These are phyloP conservation scores for Siniperca undulata DNA, from an alignment of 2,797 vertebrate genomes.

Conservation along the genomic window DNA sequence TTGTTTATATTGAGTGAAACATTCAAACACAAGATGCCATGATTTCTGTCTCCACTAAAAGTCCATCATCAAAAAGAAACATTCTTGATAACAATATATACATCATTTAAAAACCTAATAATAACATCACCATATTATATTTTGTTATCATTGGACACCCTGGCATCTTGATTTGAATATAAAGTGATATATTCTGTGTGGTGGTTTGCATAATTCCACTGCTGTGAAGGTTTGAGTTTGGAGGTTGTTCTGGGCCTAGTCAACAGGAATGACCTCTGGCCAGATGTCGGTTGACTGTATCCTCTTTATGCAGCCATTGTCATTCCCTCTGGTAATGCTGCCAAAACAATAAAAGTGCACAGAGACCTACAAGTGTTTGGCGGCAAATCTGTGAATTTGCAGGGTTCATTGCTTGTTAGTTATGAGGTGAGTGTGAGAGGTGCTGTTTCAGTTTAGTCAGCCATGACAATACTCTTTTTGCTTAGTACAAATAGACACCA, in stretches of 20 bases:
- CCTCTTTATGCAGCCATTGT: constrained; percentile 33
- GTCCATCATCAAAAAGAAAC: not conserved
- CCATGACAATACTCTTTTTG: constrained; percentile 32
- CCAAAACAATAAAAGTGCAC: constrained; percentile 55
- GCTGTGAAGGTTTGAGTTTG: constrained; percentile 53
- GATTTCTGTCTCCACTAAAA: not conserved
- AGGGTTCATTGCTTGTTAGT: constrained; percentile 67
- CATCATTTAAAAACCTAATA: not conserved
- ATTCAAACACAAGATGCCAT: not conserved
- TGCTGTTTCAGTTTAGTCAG: constrained; percentile 52
- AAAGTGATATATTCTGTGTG: not conserved
- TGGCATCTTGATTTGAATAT: not conserved
- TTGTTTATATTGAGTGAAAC: not conserved
- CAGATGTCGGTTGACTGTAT: constrained; percentile 62
- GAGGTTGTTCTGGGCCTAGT: constrained; percentile 38
- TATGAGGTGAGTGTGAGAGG: constrained; percentile 49
- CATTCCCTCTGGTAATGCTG: constrained; percentile 53
- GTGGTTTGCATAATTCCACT: constrained; percentile 41
- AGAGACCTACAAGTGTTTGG: constrained; percentile 41
- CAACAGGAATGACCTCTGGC: constrained; percentile 51
- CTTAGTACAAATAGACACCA: constrained; percentile 57
- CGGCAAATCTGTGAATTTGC: constrained; percentile 62
- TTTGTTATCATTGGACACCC: not conserved
- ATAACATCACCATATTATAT: not conserved
- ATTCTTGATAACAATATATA: not conserved